Conservation (phyloP, 2,797 vertebrate genomes). For the Sebastes nivosus region DNA sequence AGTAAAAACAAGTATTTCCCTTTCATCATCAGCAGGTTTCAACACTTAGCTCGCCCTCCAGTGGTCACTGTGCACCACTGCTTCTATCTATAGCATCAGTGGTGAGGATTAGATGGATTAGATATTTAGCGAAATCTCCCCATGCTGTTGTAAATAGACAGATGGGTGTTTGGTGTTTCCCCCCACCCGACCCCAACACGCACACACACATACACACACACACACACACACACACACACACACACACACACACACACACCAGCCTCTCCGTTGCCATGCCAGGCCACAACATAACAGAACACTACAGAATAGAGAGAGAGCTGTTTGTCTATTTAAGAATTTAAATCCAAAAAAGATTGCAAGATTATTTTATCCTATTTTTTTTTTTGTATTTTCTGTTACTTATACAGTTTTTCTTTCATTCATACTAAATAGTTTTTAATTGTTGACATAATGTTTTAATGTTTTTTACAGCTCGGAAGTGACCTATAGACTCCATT, state of each 20-base stretch:
- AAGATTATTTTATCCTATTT: background rate
- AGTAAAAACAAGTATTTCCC: background rate
- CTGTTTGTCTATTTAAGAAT: conserved; percentile 24
- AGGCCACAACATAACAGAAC: conserved; percentile 6
- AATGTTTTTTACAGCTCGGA: background rate
- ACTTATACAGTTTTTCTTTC: background rate
- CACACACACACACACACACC: conserved; percentile 2
- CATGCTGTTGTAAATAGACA: conserved; percentile 70
- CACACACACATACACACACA: background rate
- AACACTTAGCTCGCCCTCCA: conserved; percentile 24
- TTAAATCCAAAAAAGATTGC: background rate
- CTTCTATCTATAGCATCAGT: conserved; percentile 19
- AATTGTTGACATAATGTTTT: background rate
- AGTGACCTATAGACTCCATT: background rate
- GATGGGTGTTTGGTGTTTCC: conserved; percentile 63
- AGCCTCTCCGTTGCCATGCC: conserved; percentile 4
- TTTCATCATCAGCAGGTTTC: background rate
- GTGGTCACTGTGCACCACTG: conserved; percentile 14
- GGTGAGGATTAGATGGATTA: conserved; percentile 75
- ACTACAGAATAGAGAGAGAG: conserved; percentile 3
- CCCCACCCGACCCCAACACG: conserved; percentile 10
- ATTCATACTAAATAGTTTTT: background rate
- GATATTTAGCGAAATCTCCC: conserved; percentile 72
- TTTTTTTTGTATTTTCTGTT: background rate
- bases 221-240: background rate